Conservation (phyloP, 2,888 invertebrate species). For the Dynastes grantii region DNA sequence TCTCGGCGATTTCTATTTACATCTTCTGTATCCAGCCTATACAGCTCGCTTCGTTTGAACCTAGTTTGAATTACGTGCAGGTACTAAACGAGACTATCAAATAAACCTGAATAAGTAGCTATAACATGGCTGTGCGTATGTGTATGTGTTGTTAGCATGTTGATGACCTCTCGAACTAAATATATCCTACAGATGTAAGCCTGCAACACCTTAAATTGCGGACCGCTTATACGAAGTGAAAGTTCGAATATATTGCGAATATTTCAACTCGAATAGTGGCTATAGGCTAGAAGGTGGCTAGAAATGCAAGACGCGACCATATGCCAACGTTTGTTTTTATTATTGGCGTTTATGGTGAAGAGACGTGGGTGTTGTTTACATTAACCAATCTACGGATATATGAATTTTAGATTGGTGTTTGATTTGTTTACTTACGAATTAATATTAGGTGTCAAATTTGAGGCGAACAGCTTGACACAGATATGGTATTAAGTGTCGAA, state of each 20-base stretch:
- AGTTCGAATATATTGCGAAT: constrained; percentile 7
- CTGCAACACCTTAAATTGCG: constrained; percentile 10
- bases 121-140: too few relatives aligned
- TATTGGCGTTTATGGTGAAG: not conserved
- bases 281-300: not conserved
- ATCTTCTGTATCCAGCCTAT: too few relatives aligned
- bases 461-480: too few relatives aligned
- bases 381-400: not conserved
- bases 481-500: too few relatives aligned
- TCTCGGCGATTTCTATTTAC: too few relatives aligned
- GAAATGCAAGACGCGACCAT: not conserved
- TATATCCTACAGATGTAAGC: not conserved
- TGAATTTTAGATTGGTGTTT: not conserved
- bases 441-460: too few relatives aligned
- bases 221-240: not conserved
- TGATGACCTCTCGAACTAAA: constrained; percentile 27
- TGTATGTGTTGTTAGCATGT: not conserved
- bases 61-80: too few relatives aligned
- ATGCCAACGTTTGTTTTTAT: constrained; percentile 3
- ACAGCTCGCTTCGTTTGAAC: not conserved
- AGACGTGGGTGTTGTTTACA: not conserved
- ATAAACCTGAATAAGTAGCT: too few relatives aligned
- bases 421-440: not conserved
- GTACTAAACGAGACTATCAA: too few relatives aligned
- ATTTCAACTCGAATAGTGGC: not conserved